A percentile compares a stretch with the other conserved stretches of the same genome.
phyloP scores from a whole-genome alignment of 2,113 vertebrate species.

The Ellobius talpinus region DNA sequence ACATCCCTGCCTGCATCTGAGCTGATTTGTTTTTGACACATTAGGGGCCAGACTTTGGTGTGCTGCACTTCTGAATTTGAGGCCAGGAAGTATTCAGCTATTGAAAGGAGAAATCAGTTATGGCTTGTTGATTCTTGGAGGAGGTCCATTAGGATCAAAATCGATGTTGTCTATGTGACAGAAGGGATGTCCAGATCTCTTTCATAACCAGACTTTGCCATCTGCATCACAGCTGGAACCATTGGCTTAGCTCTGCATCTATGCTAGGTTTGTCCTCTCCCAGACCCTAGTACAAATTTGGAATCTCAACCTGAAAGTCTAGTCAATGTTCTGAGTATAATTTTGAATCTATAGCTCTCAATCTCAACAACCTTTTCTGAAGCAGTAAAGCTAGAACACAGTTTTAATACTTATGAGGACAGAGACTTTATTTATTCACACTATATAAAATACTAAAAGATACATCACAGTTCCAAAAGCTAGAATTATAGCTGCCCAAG shows the following conservation, averaged over 20 bases:
- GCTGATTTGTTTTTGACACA: slow-evolving; percentile 6
- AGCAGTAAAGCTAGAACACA: not conserved
- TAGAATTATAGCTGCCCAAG: not conserved
- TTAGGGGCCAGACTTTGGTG: not conserved
- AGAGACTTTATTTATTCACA: not conserved
- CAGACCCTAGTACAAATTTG: not conserved
- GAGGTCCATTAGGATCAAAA: not conserved
- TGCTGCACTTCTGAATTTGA: not conserved
- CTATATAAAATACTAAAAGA: not conserved
- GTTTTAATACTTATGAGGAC: not conserved
- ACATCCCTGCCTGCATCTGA: not conserved
- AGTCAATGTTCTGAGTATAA: not conserved
- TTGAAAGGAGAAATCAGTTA: not conserved
- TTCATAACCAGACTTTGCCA: not conserved
- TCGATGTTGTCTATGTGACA: not conserved
- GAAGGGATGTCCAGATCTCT: not conserved
- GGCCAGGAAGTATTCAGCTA: not conserved
- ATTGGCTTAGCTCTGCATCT: not conserved
- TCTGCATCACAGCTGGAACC: not conserved
- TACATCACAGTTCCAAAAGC: not conserved
- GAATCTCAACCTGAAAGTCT: not conserved
- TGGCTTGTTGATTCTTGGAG: not conserved
- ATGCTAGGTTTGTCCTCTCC: not conserved
- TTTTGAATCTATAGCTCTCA: not conserved
- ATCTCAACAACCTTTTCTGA: not conserved